Conservation (phyloP, 2,113 vertebrate genomes). For the Atherinomorus stipes region DNA sequence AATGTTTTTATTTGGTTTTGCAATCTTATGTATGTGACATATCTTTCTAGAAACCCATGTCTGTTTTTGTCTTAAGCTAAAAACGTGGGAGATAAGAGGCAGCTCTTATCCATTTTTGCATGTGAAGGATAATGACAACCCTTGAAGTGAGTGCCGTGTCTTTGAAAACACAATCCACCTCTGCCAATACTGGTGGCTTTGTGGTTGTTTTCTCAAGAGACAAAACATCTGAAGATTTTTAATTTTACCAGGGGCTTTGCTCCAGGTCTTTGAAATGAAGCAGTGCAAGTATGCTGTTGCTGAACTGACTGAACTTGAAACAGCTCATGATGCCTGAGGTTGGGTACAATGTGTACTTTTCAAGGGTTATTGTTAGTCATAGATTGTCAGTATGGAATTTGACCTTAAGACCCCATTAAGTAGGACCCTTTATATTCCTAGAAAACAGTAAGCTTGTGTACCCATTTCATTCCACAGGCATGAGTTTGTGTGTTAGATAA, state of each 20-base stretch:
- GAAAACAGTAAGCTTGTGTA: conserved; percentile 1
- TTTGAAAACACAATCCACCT: conserved; percentile 37
- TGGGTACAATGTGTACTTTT: conserved; percentile 5
- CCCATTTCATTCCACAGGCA: too few species aligned
- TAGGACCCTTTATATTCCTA: not conserved
- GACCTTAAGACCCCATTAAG: not conserved
- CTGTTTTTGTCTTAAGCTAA: not conserved
- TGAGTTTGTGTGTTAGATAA: not conserved
- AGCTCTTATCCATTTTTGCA: conserved; percentile 23
- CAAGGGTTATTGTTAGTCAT: not conserved
- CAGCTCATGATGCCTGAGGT: not conserved
- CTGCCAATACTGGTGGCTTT: conserved; percentile 10
- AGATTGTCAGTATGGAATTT: not conserved
- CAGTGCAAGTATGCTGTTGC: not conserved
- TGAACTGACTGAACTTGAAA: not conserved
- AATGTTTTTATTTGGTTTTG: conserved; percentile 41
- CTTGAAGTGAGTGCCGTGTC: conserved; percentile 45
- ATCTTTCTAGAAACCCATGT: not conserved
- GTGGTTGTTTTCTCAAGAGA: conserved; percentile 9
- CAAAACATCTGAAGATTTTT: not conserved
- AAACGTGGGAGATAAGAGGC: not conserved
- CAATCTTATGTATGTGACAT: not conserved
- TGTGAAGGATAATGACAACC: conserved; percentile 39
- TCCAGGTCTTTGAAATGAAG: not conserved
- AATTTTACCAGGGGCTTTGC: not conserved